Evolutionary conservation across 2,113 vertebrate species (phyloP), one percentile per base, ranked within the genome.

Genomic region (Eleginops maclovinus): DNA sequence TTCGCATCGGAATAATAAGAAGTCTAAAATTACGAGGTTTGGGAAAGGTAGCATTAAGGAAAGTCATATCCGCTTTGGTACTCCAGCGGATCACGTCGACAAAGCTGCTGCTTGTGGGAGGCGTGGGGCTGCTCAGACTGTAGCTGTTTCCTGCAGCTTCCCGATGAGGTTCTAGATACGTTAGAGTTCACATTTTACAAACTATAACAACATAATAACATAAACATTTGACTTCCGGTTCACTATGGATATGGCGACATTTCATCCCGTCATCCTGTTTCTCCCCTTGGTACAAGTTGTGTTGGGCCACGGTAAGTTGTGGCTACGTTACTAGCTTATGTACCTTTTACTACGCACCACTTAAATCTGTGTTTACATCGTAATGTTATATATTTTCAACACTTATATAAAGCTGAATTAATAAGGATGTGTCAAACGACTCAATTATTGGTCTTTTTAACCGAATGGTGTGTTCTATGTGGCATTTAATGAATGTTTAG

Each of bases 201-300:
- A 26, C 58, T 6, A 26, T 11, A 9, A 10, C 0, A 17, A 1
- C 2, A 41, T 8, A 2, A n/a, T 50, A 13, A 31, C 12, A 11
- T 12, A 17, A 28, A 4, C 16, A 4, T 1, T 8, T 1, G 4
- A 1, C 5, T 14, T 2, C 6, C 4, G 0, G 13, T 3, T 55
- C 2, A 64, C 0, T 2, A 81, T 81, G 78, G 16, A 4, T 15
- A 12, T 16, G 40, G 0, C 1, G 0, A 1, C 0, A 10, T 47
- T 36, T 9, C 11, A 0, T 36, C n/a, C 36, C 3, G 3, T 43
- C 68, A 40, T 61, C 41, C 6, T 31, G 2, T 0, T 54, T 7
- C 1, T 54, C 12, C 2, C 3, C 2, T 13, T 9, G n/a, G 0
- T 49, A 1, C 9, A 7, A 0, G 3, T 1, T 0, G 28, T 0